Base-by-base conservation (phyloP, 2,888 invertebrate genomes). In the Philhelius pedissequus region DNA sequence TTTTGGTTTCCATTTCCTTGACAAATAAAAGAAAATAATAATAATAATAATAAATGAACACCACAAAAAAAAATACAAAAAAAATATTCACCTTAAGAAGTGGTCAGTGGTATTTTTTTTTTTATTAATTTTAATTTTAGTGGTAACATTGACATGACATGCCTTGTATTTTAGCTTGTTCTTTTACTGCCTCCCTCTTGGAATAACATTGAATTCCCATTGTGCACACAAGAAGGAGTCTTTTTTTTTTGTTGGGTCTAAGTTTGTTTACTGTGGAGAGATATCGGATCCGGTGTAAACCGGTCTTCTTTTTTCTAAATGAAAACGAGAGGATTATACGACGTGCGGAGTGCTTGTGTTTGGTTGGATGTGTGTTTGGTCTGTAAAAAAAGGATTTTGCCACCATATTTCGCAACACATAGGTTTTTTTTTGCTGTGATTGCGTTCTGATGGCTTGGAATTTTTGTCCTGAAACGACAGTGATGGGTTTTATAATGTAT, bases 331-430 rank as follows among this genome's bases (percentile, higher is more conserved):
- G 77, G 77, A 82, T 68, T 73, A 77, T 68, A 68, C 56, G 54
- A 18, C n/a, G n/a, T 11, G 27, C 11, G 71, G 40, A 20, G 30
- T 48, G 60, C 69, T 73, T 62, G 30, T 48, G 60, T 73, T 73
- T 62, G 68, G 52, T n/a, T n/a, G n/a, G n/a, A n/a, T n/a, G 62
- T 69, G 82, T 82, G 70, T 77, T n/a, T n/a, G n/a, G 71, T 68
- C 50, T 52, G 50, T 13, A 52, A 69, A 77, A 80, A 64, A 69
- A 69, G 64, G 56, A 48, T 64, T 69, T 73, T 69, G 78, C 73
- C 83, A 83, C 82, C 73, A 83, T 83, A 78, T 78, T 83, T 83
- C 56, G 78, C 68, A 83, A 68, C 71, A 77, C 77, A 81, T 27
- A 81, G 45, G 15, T 13, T 76, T 74, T 60, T 43, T 62, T 75